Conservation (phyloP, 2,888 invertebrate species). For the Eristalis intricaria region DNA sequence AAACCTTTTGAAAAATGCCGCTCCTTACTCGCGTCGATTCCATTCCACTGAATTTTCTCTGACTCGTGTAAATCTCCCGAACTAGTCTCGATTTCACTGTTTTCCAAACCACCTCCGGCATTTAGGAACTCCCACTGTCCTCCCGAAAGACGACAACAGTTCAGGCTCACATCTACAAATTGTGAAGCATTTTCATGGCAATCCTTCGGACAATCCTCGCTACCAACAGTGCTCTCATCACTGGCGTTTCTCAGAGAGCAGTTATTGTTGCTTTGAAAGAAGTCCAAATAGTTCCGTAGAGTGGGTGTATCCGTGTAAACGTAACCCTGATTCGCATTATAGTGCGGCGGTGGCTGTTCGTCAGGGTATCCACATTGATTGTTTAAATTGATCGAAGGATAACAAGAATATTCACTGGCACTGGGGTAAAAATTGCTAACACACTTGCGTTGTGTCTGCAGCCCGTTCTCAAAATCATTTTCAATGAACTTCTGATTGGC, state of each 20-base stretch:
- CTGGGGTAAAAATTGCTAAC: constrained; percentile 20
- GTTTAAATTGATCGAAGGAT: constrained; percentile 23
- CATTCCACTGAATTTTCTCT: constrained; percentile 22
- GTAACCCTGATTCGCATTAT: constrained; percentile 45
- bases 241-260: constrained; percentile 35
- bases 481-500: constrained; percentile 56
- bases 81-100: constrained; percentile 2
- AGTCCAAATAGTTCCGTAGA: constrained; percentile 61
- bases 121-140: constrained; percentile 56
- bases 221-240: constrained; percentile 63
- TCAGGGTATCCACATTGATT: constrained; percentile 53
- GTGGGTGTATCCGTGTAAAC: constrained; percentile 41
- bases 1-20: constrained; percentile 24
- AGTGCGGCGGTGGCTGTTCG: constrained; percentile 44
- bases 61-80: constrained; percentile 8
- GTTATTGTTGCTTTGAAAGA: constrained; percentile 55
- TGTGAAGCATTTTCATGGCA: constrained; percentile 31
- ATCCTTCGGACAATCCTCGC: constrained; percentile 55
- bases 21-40: not conserved
- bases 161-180: constrained; percentile 29
- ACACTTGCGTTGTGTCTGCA: constrained; percentile 43
- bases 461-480: constrained; percentile 49
- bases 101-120: constrained; percentile 3
- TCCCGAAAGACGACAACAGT: constrained; percentile 31
- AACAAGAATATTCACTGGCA: constrained; percentile 48